These are phyloP conservation scores for Nymphalis urticae DNA, from an alignment of 2,888 invertebrate genomes.

Conservation along the genomic window DNA sequence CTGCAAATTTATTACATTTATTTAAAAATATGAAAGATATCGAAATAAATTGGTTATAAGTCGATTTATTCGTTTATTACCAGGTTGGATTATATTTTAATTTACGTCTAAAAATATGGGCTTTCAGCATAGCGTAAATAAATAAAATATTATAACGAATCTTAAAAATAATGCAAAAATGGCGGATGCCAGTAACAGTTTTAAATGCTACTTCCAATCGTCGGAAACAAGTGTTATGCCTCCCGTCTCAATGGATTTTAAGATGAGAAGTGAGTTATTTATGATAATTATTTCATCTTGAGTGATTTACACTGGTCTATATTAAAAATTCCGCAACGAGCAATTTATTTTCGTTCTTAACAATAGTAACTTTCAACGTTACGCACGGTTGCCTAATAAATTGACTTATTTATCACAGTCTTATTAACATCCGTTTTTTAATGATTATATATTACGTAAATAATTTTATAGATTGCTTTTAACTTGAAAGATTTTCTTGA, in stretches of 20 bases:
- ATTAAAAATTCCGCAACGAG: constrained; percentile 37
- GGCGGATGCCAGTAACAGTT: too few relatives aligned
- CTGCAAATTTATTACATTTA: too few relatives aligned
- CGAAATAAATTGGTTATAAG: too few relatives aligned
- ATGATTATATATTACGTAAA: not conserved
- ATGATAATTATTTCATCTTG: constrained; percentile 37
- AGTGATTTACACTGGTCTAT: constrained; percentile 37
- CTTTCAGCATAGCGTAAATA: too few relatives aligned
- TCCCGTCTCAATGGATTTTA: constrained; percentile 7
- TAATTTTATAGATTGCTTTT: too few relatives aligned
- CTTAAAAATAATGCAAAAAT: not conserved
- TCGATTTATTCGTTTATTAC: too few relatives aligned
- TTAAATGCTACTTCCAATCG: too few relatives aligned
- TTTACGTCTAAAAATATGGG: too few relatives aligned
- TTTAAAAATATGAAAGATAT: too few relatives aligned
- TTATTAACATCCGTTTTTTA: constrained; percentile 2
- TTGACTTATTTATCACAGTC: constrained; percentile 17
- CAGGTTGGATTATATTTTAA: too few relatives aligned
- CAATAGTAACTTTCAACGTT: constrained; percentile 5
- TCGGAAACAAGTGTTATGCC: not conserved
- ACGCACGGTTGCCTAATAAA: constrained; percentile 7
- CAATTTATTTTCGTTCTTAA: constrained; percentile 23
- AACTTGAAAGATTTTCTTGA: too few relatives aligned
- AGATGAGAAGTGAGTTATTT: constrained; percentile 25
- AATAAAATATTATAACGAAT: too few relatives aligned